Evolutionary conservation across 2,113 vertebrate species (phyloP).

Genomic region (Gallinago media): DNA sequence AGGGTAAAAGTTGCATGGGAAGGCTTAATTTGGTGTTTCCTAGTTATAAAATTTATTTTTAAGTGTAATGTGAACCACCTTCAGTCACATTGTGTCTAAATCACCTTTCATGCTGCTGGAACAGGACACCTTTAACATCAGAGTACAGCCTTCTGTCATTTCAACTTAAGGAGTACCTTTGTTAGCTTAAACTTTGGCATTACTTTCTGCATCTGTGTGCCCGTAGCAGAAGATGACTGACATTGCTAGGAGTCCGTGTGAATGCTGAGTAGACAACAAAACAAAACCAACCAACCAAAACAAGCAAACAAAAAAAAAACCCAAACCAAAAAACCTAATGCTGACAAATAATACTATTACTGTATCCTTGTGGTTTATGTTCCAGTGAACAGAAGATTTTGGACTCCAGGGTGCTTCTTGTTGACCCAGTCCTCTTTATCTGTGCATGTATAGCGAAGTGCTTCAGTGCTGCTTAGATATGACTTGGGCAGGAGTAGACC

Average conservation of each 20-base stretch:
- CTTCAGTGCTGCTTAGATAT: neutral
- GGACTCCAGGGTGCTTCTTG: neutral
- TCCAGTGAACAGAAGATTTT: neutral
- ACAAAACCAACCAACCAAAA: neutral
- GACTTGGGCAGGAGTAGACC: neutral
- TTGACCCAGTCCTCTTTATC: neutral
- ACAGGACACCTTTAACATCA: neutral
- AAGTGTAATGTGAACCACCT: neutral
- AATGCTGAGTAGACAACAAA: neutral
- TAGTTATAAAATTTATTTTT: neutral
- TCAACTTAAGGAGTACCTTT: neutral
- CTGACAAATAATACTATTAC: neutral
- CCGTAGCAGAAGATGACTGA: neutral
- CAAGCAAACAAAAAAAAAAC: neutral
- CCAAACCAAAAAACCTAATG: neutral
- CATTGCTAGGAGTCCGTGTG: fast-evolving
- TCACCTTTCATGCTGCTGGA: neutral
- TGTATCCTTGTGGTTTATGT: neutral
- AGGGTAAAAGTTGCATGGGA: neutral
- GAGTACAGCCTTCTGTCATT: neutral
- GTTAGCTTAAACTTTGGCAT: neutral
- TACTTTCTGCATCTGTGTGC: neutral
- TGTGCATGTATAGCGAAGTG: neutral
- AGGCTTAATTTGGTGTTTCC: neutral
- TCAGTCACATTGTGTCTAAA: neutral